Evolutionary conservation across 2,888 invertebrate species (phyloP).

Genomic region (Rhagium mordax): DNA sequence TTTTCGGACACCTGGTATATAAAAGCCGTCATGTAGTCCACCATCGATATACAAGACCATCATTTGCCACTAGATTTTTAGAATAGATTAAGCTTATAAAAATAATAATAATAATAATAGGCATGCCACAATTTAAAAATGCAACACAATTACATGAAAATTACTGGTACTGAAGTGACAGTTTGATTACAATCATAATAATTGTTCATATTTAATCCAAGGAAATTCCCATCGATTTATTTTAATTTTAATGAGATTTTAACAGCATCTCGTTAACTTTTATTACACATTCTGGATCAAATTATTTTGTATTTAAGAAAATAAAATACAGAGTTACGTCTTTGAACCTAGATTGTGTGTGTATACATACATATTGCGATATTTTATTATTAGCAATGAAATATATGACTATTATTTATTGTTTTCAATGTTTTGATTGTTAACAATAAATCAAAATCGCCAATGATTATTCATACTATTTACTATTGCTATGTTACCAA

Average conservation of each 20-base stretch:
- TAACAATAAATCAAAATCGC: background rate
- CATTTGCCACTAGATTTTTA: no score
- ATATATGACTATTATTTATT: background rate
- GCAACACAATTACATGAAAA: background rate
- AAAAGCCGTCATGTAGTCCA: no score
- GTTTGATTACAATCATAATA: background rate
- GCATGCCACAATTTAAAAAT: background rate
- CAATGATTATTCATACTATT: background rate
- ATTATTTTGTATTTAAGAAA: background rate
- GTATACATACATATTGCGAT: background rate
- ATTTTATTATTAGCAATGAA: background rate
- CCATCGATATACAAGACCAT: no score
- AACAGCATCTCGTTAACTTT: slow-evolving; percentile 1
- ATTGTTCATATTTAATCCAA: background rate
- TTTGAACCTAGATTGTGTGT: background rate
- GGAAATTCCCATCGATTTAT: background rate
- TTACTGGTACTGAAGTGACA: background rate
- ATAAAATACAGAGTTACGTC: background rate
- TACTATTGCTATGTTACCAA: no score
- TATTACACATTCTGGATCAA: background rate
- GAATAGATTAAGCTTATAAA: no score
- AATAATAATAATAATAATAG: background rate
- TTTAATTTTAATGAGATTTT: background rate
- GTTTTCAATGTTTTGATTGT: background rate
- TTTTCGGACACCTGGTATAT: no score